Base-by-base conservation (phyloP, 2,113 vertebrate genomes). In the Dendrocopos noguchii region DNA sequence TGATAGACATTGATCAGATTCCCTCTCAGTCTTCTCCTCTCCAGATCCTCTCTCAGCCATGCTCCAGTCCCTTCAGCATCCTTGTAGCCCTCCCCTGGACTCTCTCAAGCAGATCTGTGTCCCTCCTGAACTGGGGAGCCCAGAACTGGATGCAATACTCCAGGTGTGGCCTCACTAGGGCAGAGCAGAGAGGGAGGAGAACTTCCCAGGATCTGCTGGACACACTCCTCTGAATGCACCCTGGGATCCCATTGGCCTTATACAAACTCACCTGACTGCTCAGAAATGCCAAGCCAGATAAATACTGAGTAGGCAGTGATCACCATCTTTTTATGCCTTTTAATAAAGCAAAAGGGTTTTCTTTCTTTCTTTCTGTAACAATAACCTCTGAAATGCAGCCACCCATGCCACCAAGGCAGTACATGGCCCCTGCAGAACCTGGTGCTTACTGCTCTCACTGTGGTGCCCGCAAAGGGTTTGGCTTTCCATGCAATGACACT, bases 221-320 rank as follows among this genome's bases (percentile, higher is more conserved):
- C 47, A 47, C 19, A 20, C 47, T 50, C 8, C 20, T 50, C 21
- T 21, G 12, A 42, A 42, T 42, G 42, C 14, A 14, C 42, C 42
- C 42, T 12, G 15, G 42, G 42, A 42, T 42, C 42, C 42, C 42
- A 42, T 42, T 42, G 42, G 42, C 42, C 42, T 91, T 74, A 72
- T 87, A 71, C 76, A 94, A 94, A 91, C 90, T 85, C 90, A 82
- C 87, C 66, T 72, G 29, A 61, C 68, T 59, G 80, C 65, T 94
- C 60, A 81, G 82, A 95, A 89, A 90, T 59, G 36, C 59, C 57
- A 94, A 96, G 66, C 84, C 84, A 93, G 84, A 76, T 81, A 84
- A 91, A 78, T 91, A 80, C n/a, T 80, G 61, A 94, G 75, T 47
- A 68, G 80, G 91, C 61, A 91, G n/a, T 42, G 66, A 59, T 74